phyloP scores from a whole-genome alignment of 2,113 vertebrate species.

The Eulemur rufifrons region DNA sequence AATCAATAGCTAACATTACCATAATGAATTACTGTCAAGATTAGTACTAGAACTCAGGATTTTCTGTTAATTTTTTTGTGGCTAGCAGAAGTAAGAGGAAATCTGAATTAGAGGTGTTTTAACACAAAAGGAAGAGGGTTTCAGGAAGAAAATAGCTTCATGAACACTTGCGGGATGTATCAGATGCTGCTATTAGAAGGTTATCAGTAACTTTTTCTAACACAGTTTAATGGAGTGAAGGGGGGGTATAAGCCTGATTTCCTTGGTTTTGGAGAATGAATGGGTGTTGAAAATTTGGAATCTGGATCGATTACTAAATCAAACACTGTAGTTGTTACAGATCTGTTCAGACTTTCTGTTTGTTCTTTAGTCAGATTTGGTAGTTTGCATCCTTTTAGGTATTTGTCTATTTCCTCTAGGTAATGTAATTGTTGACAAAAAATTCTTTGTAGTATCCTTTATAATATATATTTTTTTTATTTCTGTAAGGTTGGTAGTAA shows the following conservation, averaged over 20 bases:
- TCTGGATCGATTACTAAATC: constrained; percentile 8
- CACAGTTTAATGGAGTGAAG: not conserved
- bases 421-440: not conserved
- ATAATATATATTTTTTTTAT: not conserved
- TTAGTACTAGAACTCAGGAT: not conserved
- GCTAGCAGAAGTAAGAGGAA: not conserved
- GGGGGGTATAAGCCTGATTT: not conserved
- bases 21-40: not conserved
- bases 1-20: constrained; percentile 10
- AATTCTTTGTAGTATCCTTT: not conserved
- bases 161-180: not conserved
- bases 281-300: not conserved
- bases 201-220: constrained; percentile 16
- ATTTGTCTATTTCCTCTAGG: not conserved
- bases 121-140: not conserved
- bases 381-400: not conserved
- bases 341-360: not conserved
- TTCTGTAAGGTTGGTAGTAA: not conserved
- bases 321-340: not conserved
- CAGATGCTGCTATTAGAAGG: not conserved
- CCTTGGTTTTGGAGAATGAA: not conserved
- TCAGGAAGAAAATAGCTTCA: not conserved
- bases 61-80: not conserved
- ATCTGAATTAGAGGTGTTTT: not conserved
- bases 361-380: not conserved